Base-by-base conservation (phyloP, 2,113 vertebrate species). In the Ranitomeya variabilis region DNA sequence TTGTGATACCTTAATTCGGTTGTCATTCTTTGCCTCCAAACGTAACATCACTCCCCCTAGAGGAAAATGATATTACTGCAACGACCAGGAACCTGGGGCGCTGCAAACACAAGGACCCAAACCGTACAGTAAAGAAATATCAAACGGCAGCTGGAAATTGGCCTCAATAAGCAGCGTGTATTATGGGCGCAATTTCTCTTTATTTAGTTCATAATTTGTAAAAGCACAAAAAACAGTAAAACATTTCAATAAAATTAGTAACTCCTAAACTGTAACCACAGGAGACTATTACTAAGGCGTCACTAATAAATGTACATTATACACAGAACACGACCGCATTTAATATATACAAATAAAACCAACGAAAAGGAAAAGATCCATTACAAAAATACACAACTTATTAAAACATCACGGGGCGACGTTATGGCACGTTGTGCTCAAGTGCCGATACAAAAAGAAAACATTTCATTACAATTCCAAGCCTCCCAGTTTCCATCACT, bases 281-380 rank as follows among this genome's bases (percentile, higher is more conserved):
- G 79, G 79, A 62, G 79, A 62, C 57, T 81, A 18, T 45, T 45
- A 54, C 12, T n/a, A 21, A 78, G 52, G 19, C 16, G 4, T 21
- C 45, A 21, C 14, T 19, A 55, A 52, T 18, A 31, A 81, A 81
- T 45, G 23, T 59, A 26, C 16, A 16, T 80, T 23, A 59, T 16
- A 23, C 11, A 16, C 37, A 60, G 7, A 62, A 62, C 9, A 19
- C 10, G 9, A 9, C 52, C 5, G 26, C 23, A 23, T 37, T 15
- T 7, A 31, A 60, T 81, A 19, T 60, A 7, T 37, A 62, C 79
- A 62, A 81, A 81, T 1, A 31, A 19, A 81, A 18, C 55, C 5
- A 81, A 81, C 19, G 57, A 62, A 57, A 12, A 57, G 76, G 69
- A 73, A 77, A 77, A 77, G n/a, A 77, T 77, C 55, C 60, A 59